These are phyloP conservation scores for Muraenolepis orangiensis DNA, from an alignment of 2,797 vertebrate genomes.

Conservation along the genomic window DNA sequence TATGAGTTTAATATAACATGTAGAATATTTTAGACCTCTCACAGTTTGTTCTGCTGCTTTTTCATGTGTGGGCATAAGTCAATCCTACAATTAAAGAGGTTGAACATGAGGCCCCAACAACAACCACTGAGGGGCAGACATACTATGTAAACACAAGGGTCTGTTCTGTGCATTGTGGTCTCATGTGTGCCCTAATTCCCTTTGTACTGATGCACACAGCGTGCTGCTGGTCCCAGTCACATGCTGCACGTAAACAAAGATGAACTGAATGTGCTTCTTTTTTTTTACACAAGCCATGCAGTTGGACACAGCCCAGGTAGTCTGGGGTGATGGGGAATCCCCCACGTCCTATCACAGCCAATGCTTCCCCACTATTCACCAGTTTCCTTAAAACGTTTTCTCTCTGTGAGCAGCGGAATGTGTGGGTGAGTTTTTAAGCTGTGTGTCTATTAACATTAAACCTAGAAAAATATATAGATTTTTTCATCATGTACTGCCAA, in stretches of 20 bases:
- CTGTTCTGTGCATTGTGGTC: neutral
- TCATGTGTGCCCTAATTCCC: too few species aligned
- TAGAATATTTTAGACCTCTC: neutral
- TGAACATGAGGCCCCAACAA: neutral
- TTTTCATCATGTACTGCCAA: neutral
- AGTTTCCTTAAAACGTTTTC: slow-evolving; percentile 78
- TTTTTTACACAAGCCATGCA: slow-evolving; percentile 38
- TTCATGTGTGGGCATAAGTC: neutral
- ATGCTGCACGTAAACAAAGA: slow-evolving; percentile 22
- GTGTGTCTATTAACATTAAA: slow-evolving; percentile 53
- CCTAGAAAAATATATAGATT: slow-evolving; percentile 14
- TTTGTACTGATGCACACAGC: neutral
- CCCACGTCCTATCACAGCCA: slow-evolving; percentile 70
- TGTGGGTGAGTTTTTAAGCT: slow-evolving; percentile 71
- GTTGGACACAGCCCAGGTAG: slow-evolving; percentile 66
- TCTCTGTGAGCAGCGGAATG: slow-evolving; percentile 65
- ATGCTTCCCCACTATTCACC: slow-evolving; percentile 71
- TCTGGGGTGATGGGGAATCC: slow-evolving; percentile 78
- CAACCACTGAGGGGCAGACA: neutral
- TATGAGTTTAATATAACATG: neutral
- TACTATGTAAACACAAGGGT: too few species aligned
- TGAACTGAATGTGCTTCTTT: slow-evolving; percentile 10
- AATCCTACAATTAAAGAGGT: neutral
- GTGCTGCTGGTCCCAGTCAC: neutral
- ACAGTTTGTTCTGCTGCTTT: neutral